A percentile compares a stretch with the other conserved stretches of the same genome.
Conservation (phyloP, 2,113 vertebrate genomes). For the Raphicerus campestris region DNA sequence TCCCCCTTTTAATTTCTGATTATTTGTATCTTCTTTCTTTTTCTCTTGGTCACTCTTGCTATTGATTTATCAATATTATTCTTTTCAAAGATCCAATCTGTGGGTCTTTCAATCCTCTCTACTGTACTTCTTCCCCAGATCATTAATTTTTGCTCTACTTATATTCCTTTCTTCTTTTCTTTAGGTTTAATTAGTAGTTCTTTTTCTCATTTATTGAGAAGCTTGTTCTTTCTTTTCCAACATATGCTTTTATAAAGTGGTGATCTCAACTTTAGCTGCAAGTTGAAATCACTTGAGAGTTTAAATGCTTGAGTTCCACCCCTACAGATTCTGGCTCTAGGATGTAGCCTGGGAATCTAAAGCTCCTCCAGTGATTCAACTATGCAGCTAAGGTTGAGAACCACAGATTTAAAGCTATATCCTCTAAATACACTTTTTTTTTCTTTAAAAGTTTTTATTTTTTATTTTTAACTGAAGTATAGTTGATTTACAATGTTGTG, state of each 20-base stretch:
- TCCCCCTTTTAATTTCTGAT: not conserved
- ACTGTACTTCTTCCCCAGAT: not conserved
- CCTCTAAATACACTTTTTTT: not conserved
- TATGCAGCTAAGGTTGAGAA: not conserved
- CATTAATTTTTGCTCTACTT: not conserved
- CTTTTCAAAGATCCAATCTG: not conserved
- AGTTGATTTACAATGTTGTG: not conserved
- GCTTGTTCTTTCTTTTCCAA: no score
- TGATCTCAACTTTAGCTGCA: not conserved
- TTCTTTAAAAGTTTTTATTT: not conserved
- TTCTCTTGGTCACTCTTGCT: not conserved
- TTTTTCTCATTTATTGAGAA: conserved; percentile 9
- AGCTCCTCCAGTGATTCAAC: not conserved
- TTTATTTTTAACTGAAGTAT: not conserved
- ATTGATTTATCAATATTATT: not conserved
- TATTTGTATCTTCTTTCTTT: not conserved
- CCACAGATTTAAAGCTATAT: not conserved
- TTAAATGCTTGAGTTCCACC: not conserved
- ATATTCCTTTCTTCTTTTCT: not conserved
- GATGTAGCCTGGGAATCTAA: not conserved
- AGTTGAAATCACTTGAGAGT: not conserved
- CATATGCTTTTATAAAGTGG: not conserved
- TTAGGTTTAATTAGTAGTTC: not conserved
- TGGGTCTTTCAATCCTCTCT: not conserved
- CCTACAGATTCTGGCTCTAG: not conserved